Evolutionary conservation across 2,113 vertebrate species (phyloP).

Genomic region (Hiodon tergisus): DNA sequence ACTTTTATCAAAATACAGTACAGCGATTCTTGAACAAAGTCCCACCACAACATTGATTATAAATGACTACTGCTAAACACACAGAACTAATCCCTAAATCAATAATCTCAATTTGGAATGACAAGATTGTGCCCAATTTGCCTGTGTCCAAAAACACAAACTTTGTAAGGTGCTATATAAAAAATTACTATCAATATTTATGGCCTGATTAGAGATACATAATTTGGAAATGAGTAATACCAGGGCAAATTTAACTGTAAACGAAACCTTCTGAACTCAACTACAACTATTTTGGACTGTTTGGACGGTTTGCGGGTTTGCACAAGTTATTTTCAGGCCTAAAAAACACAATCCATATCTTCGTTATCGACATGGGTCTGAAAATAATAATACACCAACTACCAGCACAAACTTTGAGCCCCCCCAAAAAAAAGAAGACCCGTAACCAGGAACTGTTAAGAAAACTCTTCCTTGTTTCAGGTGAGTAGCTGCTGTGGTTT

Average conservation of each 20-base stretch:
- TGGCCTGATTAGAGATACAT: conserved; percentile 6
- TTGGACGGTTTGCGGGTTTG: background rate
- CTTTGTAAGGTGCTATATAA: conserved; percentile 27
- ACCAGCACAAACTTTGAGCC: background rate
- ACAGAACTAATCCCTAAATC: conserved; percentile 7
- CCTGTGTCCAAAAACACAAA: conserved; percentile 8
- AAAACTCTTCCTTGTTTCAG: no score
- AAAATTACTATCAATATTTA: background rate
- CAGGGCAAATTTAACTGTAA: conserved; percentile 5
- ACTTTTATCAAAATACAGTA: conserved; percentile 40
- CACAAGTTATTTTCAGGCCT: background rate
- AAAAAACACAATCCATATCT: conserved; percentile 5
- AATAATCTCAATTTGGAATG: conserved; percentile 9
- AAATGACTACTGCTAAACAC: conserved; percentile 15
- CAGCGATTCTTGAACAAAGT: conserved; percentile 28
- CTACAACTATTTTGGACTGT: no score
- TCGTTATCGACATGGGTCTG: conserved; percentile 1
- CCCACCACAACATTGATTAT: conserved; percentile 23
- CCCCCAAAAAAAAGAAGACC: background rate
- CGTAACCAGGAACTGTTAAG: no score
- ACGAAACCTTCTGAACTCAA: background rate
- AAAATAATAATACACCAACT: conserved; percentile 5
- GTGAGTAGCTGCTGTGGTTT: conserved; percentile 1
- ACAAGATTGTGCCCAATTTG: conserved; percentile 11
- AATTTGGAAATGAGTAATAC: background rate